Evolutionary conservation across 1,140 invertebrate species (phyloP).

Genomic region (Bombus superbus): DNA sequence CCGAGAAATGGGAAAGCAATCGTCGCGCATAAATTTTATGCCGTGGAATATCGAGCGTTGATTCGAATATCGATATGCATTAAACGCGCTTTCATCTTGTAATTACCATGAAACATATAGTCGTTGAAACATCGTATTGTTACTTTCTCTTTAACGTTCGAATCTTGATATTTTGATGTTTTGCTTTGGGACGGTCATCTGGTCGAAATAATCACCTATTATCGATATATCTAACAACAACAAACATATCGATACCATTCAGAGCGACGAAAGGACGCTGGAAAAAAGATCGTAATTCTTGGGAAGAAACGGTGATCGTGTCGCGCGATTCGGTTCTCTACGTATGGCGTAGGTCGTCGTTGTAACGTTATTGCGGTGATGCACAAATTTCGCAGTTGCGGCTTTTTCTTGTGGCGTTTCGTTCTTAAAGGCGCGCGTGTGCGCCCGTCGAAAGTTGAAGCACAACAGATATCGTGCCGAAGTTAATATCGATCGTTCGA

Average conservation of each 20-base stretch:
- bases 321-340: not conserved
- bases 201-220: not conserved
- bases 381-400: not conserved
- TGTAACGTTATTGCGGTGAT: not conserved
- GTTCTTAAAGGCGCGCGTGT: not conserved
- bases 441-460: not conserved
- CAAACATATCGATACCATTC: not conserved
- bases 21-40: conserved; percentile 4
- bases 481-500: conserved; percentile 32
- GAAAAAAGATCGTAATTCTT: not conserved
- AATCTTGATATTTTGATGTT: conserved; percentile 12
- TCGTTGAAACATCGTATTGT: not conserved
- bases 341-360: not conserved
- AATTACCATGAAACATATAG: not conserved
- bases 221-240: not conserved
- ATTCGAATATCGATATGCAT: conserved; percentile 10
- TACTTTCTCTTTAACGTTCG: not conserved
- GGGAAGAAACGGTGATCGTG: too few relatives aligned
- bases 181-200: not conserved
- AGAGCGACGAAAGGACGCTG: not conserved
- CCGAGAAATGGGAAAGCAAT: conserved; percentile 24
- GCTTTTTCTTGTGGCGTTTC: not conserved
- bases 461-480: conserved; percentile 18
- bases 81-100: not conserved
- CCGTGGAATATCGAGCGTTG: not conserved